phyloP scores from a whole-genome alignment of 30 jellyfish, hydroid and myxozoan species.

The Aurelia aurita complex sp. Pacific region DNA sequence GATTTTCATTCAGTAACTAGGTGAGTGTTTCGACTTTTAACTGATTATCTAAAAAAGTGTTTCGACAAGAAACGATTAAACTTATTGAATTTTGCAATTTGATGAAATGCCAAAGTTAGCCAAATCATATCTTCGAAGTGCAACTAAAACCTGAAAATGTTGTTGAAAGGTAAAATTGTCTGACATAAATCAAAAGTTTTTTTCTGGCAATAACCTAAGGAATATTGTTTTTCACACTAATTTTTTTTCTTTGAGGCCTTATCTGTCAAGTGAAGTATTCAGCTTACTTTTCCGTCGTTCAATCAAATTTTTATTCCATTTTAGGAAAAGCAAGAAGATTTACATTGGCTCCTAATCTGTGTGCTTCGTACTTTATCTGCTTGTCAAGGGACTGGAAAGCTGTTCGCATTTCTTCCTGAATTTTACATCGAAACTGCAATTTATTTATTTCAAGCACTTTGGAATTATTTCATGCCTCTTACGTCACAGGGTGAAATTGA shows the following conservation, averaged over 20 bases:
- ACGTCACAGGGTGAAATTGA: conserved; percentile 52
- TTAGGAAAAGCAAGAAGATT: conserved; percentile 91
- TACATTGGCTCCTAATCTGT: conserved; percentile 78
- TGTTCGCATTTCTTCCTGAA: conserved; percentile 86
- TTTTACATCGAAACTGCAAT: conserved; percentile 87
- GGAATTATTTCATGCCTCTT: conserved; percentile 91
- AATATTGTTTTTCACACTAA: too few species aligned
- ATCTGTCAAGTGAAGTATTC: too few species aligned
- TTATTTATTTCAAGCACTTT: conserved; percentile 84
- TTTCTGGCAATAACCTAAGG: background rate
- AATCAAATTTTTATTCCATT: background rate
- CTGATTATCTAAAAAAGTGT: too few species aligned
- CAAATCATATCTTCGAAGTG: background rate
- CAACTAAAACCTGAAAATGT: background rate
- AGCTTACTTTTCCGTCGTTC: too few species aligned
- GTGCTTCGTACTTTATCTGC: conserved; percentile 62
- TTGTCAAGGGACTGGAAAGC: conserved; percentile 72
- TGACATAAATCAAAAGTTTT: background rate
- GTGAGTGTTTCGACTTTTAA: too few species aligned
- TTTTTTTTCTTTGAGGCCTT: background rate
- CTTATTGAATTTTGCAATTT: too few species aligned
- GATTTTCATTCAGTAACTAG: too few species aligned
- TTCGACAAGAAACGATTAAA: too few species aligned
- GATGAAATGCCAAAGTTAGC: too few species aligned
- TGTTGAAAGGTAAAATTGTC: background rate